phyloP scores from a whole-genome alignment of 30 jellyfish, hydroid and myxozoan species.

The Catostylus mosaicus region DNA sequence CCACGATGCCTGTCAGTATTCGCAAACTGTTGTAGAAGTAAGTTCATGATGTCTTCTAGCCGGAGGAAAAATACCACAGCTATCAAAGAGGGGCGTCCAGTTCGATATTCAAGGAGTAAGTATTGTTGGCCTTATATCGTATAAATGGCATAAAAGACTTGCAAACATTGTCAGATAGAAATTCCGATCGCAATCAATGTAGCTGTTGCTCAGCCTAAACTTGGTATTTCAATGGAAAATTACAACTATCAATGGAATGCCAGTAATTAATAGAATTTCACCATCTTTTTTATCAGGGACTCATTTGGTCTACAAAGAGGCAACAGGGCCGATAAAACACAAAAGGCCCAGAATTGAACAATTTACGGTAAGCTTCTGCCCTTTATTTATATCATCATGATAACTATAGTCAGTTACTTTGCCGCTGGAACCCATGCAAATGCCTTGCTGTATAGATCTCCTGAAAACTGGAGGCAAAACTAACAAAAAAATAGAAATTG shows the following conservation, averaged over 20 bases:
- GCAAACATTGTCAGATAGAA: too few relatives aligned
- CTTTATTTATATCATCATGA: too few relatives aligned
- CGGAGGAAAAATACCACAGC: conserved; percentile 46
- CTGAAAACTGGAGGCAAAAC: too few relatives aligned
- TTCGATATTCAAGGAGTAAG: conserved; percentile 48
- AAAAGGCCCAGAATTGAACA: conserved; percentile 57
- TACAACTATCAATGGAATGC: conserved; percentile 13
- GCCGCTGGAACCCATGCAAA: too few relatives aligned
- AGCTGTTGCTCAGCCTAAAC: too few relatives aligned
- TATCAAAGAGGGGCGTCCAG: conserved; percentile 42
- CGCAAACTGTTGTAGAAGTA: conserved; percentile 34
- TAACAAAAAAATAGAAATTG: too few relatives aligned
- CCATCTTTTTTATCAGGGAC: conserved; percentile 31
- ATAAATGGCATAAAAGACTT: too few relatives aligned
- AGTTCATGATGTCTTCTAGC: conserved; percentile 49
- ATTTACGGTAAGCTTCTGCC: conserved; percentile 43
- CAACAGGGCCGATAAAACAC: conserved; percentile 18
- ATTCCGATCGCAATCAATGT: too few relatives aligned
- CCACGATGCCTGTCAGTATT: conserved; percentile 74
- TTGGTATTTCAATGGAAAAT: too few relatives aligned
- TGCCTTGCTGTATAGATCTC: too few relatives aligned
- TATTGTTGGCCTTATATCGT: too few relatives aligned
- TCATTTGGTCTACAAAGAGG: conserved; percentile 3
- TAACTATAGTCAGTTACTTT: too few relatives aligned
- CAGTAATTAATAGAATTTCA: not conserved